These are phyloP conservation scores for Typhlichthys subterraneus DNA, from an alignment of 2,797 vertebrate species.

Conservation along the genomic window DNA sequence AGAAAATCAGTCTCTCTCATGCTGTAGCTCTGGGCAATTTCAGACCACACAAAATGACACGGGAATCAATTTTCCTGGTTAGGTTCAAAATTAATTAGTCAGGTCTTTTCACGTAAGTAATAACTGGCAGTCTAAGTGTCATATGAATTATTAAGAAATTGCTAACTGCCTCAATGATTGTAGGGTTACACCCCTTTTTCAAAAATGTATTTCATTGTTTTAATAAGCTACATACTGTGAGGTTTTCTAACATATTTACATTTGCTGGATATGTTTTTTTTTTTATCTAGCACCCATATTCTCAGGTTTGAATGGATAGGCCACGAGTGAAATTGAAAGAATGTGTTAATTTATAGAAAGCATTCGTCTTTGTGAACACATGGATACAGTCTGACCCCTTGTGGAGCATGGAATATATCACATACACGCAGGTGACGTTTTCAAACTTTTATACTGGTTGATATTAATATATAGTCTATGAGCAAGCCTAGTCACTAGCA, in stretches of 20 bases:
- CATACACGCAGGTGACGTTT: neutral
- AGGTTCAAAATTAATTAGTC: slow-evolving; percentile 72
- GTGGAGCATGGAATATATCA: slow-evolving; percentile 37
- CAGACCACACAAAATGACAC: slow-evolving; percentile 77
- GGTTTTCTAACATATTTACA: slow-evolving; percentile 21
- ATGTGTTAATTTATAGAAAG: too few species aligned
- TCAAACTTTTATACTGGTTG: neutral
- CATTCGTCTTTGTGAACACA: neutral
- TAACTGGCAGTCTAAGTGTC: slow-evolving; percentile 56
- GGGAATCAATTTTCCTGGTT: slow-evolving; percentile 80
- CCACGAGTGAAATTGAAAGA: too few species aligned
- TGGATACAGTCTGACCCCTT: slow-evolving; percentile 62
- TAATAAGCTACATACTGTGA: slow-evolving; percentile 27
- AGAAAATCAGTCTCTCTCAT: slow-evolving; percentile 68
- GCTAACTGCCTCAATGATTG: slow-evolving; percentile 22
- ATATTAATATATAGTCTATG: too few species aligned
- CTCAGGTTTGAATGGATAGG: too few species aligned
- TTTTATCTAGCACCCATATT: neutral
- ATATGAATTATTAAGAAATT: slow-evolving; percentile 68
- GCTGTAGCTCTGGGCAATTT: slow-evolving; percentile 76
- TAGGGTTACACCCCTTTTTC: slow-evolving; percentile 12
- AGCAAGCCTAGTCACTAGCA: too few species aligned
- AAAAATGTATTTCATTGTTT: slow-evolving; percentile 42
- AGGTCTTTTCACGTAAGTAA: slow-evolving; percentile 54
- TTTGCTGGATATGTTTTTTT: slow-evolving; percentile 30